Base-by-base conservation (phyloP, 1,140 invertebrate species). In the Drosophila ironensis region DNA sequence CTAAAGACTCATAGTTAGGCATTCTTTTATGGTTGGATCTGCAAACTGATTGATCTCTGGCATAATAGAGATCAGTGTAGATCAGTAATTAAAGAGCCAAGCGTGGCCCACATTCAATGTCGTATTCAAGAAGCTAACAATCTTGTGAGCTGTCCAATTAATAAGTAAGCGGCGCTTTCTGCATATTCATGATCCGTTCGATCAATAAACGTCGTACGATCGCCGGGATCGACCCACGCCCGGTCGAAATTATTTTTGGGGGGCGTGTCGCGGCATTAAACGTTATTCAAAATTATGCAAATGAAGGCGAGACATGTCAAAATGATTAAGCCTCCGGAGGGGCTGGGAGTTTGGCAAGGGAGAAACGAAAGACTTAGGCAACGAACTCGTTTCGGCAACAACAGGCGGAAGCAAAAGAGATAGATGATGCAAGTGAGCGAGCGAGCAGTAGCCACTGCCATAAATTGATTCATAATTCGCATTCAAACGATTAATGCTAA, bases 401-500 rank as follows among this genome's bases (percentile, higher is more conserved):
- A 12, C 33, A 19, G 41, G 44, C 53, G 27, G 20, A 57, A 72
- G 24, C 28, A 25, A 33, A 47, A 25, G 38, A 16, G 11, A 25
- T 7, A 16, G 2, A 3, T 20, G 25, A 27, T 3, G 12, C 12
- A n/a, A 37, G 22, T 7, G 9, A 27, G 33, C 35, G 41, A 45
- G 33, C 30, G 11, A 22, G 8, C 16, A 37, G n/a, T 7, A 19
- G 30, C 27, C 33, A 11, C 1, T n/a, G 45, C 69, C 59, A 71
- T 86, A 80, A 84, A 74, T 86, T 86, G 64, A 78, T 74, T 74
- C 74, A 86, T 86, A 86, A 84, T 84, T 86, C 66, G 70, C 69
- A 63, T 63, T 63, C 53, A 63, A 66, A 28, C 30, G 66, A 72
- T 80, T 48, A 72, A 82, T 68, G 77, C 78, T 84, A 86, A 80